Percentiles rank a stretch among this genome's conserved stretches.
These are phyloP conservation scores for Montifringilla adamsi DNA, from an alignment of 2,113 vertebrate species.

Conservation along the genomic window DNA sequence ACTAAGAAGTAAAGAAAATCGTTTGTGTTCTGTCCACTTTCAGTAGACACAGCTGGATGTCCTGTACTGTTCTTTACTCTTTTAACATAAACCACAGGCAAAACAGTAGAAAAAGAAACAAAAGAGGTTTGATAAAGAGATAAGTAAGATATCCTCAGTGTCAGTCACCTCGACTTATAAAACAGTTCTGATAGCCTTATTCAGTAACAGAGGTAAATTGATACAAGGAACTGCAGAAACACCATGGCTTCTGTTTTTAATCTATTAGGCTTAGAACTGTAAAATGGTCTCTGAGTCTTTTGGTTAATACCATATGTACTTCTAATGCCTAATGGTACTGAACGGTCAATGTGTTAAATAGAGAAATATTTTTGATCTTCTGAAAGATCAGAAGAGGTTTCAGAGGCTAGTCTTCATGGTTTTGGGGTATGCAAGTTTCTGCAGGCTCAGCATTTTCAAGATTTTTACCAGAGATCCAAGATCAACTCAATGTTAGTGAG, in stretches of 20 bases:
- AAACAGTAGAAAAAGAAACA: neutral
- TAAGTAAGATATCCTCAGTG: neutral
- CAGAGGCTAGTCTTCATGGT: neutral
- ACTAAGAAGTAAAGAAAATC: neutral
- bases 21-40: accelerated
- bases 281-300: neutral
- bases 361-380: neutral
- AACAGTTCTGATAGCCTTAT: neutral
- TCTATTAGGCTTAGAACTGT: neutral
- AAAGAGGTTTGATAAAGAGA: accelerated
- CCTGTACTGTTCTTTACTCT: neutral
- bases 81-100: neutral
- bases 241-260: neutral
- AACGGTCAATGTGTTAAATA: neutral
- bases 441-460: neutral
- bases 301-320: neutral
- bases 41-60: neutral
- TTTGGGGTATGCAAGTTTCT: neutral
- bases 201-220: neutral
- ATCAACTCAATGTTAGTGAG: neutral
- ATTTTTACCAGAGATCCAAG: neutral
- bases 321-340: neutral
- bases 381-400: neutral
- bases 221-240: neutral
- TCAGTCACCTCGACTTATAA: accelerated